These are phyloP conservation scores for Hypothenemus hampei DNA, from an alignment of 1,140 invertebrate species.

Conservation along the genomic window DNA sequence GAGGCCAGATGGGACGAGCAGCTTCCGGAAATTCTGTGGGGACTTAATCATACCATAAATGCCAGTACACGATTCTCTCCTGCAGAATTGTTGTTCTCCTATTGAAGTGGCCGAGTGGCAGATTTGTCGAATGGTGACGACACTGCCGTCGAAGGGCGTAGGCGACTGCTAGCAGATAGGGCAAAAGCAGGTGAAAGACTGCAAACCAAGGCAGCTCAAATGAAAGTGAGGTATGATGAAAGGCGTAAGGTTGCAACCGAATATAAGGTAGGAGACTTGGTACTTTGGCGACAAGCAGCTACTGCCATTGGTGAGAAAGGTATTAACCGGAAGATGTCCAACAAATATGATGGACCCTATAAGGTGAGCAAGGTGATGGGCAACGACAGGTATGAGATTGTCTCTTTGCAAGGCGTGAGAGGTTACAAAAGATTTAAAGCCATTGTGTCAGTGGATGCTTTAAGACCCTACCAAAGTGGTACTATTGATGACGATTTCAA, in stretches of 20 bases:
- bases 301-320: constrained; percentile 6
- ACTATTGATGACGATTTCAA: background rate
- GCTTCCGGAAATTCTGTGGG: constrained; percentile 34
- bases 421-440: constrained; percentile 22
- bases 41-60: constrained; percentile 29
- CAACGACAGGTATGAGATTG: constrained; percentile 39
- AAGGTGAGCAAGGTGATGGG: constrained; percentile 35
- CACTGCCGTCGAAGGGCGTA: background rate
- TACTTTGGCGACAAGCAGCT: constrained; percentile 13
- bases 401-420: constrained; percentile 10
- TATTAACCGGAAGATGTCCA: constrained; percentile 11
- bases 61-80: background rate
- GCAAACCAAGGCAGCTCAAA: background rate
- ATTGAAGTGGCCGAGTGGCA: background rate
- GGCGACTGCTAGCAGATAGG: background rate
- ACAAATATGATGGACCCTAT: constrained; percentile 31
- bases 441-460: constrained; percentile 5
- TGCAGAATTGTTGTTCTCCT: constrained; percentile 7
- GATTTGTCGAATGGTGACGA: background rate
- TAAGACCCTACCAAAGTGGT: constrained; percentile 11
- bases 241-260: constrained; percentile 14
- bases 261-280: constrained; percentile 23
- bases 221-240: constrained; percentile 18
- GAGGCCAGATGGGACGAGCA: constrained; percentile 34
- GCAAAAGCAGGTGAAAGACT: constrained; percentile 6